A percentile compares a stretch with the other conserved stretches of the same genome.
Conservation (phyloP, 1,140 invertebrate species). For the Drosophila pruinosa region DNA sequence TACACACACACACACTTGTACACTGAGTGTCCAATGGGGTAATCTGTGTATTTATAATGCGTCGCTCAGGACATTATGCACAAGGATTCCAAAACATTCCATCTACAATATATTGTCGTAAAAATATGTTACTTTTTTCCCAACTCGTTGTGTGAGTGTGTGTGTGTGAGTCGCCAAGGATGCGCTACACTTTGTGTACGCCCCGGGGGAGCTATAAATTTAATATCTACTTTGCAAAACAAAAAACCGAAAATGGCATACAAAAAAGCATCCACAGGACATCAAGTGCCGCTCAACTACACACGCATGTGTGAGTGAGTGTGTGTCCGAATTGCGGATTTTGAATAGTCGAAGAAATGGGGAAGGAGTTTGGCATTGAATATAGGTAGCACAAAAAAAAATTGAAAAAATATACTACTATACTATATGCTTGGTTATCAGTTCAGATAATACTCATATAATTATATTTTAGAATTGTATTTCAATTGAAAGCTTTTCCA, state of each 20-base stretch:
- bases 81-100: slow-evolving; percentile 64
- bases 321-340: slow-evolving; percentile 10
- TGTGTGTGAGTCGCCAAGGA: slow-evolving; percentile 37
- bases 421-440: no score
- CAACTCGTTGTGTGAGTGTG: background rate
- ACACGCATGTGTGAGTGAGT: background rate
- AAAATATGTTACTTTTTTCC: slow-evolving; percentile 74
- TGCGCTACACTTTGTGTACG: slow-evolving; percentile 75
- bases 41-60: slow-evolving; percentile 81
- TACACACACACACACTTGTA: background rate
- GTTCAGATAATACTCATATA: no score
- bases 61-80: slow-evolving; percentile 64
- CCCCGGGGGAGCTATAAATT: slow-evolving; percentile 82
- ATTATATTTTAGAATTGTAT: no score
- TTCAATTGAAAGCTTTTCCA: no score
- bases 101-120: slow-evolving; percentile 76
- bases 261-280: slow-evolving; percentile 35
- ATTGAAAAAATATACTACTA: no score
- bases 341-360: slow-evolving; percentile 1
- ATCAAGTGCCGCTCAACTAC: background rate
- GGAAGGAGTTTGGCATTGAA: background rate
- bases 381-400: background rate
- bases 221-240: slow-evolving; percentile 82
- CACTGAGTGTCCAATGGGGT: slow-evolving; percentile 45
- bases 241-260: slow-evolving; percentile 67